Evolutionary conservation across 2,113 vertebrate genomes (phyloP).

Genomic region (Apteryx owenii): DNA sequence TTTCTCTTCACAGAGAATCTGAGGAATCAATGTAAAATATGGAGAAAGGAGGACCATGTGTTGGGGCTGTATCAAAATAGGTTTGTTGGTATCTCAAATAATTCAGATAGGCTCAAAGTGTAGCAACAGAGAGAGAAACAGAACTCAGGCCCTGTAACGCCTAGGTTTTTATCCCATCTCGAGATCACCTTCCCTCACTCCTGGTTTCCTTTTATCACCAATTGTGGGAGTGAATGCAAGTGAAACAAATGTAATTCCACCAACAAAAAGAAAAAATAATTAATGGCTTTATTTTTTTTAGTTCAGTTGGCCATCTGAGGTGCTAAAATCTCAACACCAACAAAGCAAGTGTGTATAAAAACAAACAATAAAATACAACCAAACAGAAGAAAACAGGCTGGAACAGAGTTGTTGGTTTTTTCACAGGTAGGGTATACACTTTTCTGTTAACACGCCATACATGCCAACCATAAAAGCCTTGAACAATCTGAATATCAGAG

Average conservation of each 20-base stretch:
- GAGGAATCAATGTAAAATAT: neutral
- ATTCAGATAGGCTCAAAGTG: neutral
- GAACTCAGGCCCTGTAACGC: neutral
- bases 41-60: neutral
- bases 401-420: constrained; percentile 44
- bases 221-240: neutral
- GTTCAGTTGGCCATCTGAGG: constrained; percentile 59
- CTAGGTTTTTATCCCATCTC: neutral
- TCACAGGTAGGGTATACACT: constrained; percentile 41
- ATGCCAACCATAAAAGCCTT: constrained; percentile 32
- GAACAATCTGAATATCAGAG: constrained; percentile 69
- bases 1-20: neutral
- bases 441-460: constrained; percentile 25
- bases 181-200: neutral
- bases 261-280: constrained; percentile 69
- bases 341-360: constrained; percentile 57
- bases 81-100: neutral
- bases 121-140: neutral
- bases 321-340: constrained; percentile 68
- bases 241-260: neutral
- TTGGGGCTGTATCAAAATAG: neutral
- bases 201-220: neutral
- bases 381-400: constrained; percentile 43
- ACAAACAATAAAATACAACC: constrained; percentile 50
- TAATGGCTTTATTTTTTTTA: constrained; percentile 67